Percentiles rank a stretch among this genome's conserved stretches.
These are phyloP conservation scores for Andrena praecox DNA, from an alignment of 2,888 invertebrate genomes.

Conservation along the genomic window DNA sequence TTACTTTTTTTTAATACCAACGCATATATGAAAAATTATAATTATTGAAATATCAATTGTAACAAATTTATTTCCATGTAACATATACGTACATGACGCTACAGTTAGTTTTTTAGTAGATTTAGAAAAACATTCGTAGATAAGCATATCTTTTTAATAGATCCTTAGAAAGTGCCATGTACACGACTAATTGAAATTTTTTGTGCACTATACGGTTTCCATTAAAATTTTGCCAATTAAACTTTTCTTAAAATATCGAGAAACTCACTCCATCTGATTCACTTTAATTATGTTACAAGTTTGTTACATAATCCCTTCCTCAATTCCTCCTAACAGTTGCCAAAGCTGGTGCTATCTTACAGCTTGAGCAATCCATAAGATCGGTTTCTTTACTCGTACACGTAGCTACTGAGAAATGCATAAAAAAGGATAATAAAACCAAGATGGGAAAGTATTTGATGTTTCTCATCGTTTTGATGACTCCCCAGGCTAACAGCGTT, in stretches of 20 bases:
- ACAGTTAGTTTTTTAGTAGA: too few species aligned
- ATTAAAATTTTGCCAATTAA: not conserved
- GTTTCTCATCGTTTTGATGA: not conserved
- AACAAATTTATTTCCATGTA: too few species aligned
- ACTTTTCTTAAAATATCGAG: not conserved
- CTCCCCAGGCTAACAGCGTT: not conserved
- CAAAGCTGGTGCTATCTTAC: constrained; percentile 10
- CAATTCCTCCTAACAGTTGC: constrained; percentile 2
- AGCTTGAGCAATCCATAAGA: constrained; percentile 16
- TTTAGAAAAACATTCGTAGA: too few species aligned
- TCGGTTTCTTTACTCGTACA: constrained; percentile 7
- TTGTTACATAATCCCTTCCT: not conserved
- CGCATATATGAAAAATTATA: too few species aligned
- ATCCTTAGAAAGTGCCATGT: too few species aligned
- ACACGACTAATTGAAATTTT: not conserved
- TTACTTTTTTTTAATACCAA: too few species aligned
- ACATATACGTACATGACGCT: too few species aligned
- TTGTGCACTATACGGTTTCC: not conserved
- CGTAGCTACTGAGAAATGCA: constrained; percentile 5
- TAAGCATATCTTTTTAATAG: too few species aligned
- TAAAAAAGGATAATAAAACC: constrained; percentile 6
- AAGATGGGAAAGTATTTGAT: constrained; percentile 7
- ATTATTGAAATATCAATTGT: too few species aligned
- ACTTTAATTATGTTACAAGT: constrained; percentile 7
- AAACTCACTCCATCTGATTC: constrained; percentile 3